Evolutionary conservation across 2,797 vertebrate genomes (phyloP), one percentile per base, ranked within the genome.

Genomic region (Malurus leucopterus): DNA sequence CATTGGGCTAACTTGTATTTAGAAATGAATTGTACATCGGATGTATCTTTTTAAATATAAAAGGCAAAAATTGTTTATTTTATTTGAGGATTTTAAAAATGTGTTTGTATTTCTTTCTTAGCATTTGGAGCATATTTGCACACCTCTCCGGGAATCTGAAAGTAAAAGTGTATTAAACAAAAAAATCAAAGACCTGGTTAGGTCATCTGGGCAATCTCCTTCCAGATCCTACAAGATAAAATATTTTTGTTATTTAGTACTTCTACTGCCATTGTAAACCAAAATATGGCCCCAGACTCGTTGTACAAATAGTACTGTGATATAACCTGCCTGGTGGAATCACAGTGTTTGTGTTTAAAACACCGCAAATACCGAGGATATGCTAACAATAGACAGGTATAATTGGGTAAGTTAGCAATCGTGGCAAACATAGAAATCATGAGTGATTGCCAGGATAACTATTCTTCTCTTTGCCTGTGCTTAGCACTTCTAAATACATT

Each of bases 401-500:
- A 85, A 81, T 34, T 70, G 49, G 32, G 36, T 68, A 57, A 1
- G 5, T 57, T 79, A 62, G 49, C 70, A 88, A 64, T 67, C 0
- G 0, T 16, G 68, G 50, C 41, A 61, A 71, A 57, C 0, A 0
- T 15, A 47, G 32, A 24, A 80, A 87, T 76, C 59, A n/a, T 5
- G 29, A 74, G 13, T 62, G 54, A 78, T 82, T 77, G 41, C 68
- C 55, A 58, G 47, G 47, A 65, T 53, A 83, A 54, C 70, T 40
- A 19, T 50, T 87, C 82, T 87, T 79, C 50, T 75, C 13, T 75
- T 91, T 77, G 55, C 44, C 77, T 74, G 30, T 61, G 63, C 76
- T 88, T 85, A 86, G 76, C 44, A 44, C 70, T 91, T 71, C 71
- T 74, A 86, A 88, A 78, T 47, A 88, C 54, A 38, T 41, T 83